These are phyloP conservation scores for Cyclopterus lumpus DNA, from an alignment of 2,797 vertebrate species.

Conservation along the genomic window DNA sequence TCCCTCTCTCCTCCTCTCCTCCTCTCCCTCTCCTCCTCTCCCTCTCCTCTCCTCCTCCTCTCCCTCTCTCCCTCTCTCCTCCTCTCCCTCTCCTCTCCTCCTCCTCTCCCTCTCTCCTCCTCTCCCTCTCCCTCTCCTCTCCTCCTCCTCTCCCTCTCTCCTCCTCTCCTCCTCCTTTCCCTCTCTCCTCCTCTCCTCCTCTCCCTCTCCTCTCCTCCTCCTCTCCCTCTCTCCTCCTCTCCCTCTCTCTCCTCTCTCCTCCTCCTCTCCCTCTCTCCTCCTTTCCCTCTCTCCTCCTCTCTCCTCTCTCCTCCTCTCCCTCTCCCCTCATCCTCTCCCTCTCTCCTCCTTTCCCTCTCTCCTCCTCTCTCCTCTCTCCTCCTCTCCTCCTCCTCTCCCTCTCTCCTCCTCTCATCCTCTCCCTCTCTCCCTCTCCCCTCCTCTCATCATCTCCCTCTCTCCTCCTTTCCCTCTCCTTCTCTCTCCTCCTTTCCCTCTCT, in stretches of 20 bases:
- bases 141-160: constrained; percentile 11
- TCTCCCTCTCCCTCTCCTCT: constrained; percentile 6
- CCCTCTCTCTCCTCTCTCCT: constrained; percentile 28
- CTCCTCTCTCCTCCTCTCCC: constrained; percentile 7
- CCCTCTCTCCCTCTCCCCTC: background rate
- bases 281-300: no score
- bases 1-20: background rate
- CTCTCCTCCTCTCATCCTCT: background rate
- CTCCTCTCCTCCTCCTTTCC: background rate
- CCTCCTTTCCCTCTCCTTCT: no score
- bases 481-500: background rate
- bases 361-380: background rate
- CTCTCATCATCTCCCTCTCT: constrained; percentile 13
- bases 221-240: constrained; percentile 9
- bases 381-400: constrained; percentile 24
- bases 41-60: constrained; percentile 35
- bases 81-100: constrained; percentile 5
- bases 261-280: constrained; percentile 2
- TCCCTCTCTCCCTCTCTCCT: background rate
- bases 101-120: constrained; percentile 4
- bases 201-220: background rate
- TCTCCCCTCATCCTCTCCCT: no score
- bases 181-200: background rate
- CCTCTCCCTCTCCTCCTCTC: constrained; percentile 9
- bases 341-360: background rate